These are phyloP conservation scores for Zoroaster sp. DNA, from an alignment of 53 echinoderm and acorn worm species.

Conservation along the genomic window DNA sequence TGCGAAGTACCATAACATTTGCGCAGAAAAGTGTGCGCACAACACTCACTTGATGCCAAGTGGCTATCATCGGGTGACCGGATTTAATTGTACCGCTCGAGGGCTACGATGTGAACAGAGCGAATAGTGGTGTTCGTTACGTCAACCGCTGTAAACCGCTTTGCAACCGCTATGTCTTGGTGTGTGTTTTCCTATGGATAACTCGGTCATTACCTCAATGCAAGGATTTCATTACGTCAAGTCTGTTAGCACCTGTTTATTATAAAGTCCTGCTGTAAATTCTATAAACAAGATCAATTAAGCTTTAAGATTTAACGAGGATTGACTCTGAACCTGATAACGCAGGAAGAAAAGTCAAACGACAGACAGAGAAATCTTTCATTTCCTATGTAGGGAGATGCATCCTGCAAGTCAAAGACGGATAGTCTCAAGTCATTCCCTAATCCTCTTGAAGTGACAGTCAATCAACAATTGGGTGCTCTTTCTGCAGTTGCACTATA, in stretches of 20 bases:
- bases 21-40: too few relatives aligned
- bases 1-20: too few relatives aligned
- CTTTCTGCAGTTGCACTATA: not conserved
- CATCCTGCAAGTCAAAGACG: not conserved
- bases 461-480: constrained; percentile 9
- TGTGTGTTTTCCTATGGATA: not conserved
- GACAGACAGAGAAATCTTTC: constrained; percentile 9
- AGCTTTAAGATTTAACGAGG: not conserved
- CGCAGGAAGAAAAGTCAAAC: not conserved
- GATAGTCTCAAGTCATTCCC: not conserved
- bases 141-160: too few relatives aligned
- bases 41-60: too few relatives aligned
- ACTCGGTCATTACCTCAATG: not conserved
- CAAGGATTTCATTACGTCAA: not conserved
- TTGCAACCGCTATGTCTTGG: not conserved
- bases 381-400: constrained; percentile 7
- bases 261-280: not conserved
- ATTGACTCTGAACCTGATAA: not conserved
- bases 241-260: not conserved
- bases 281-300: constrained; percentile 25
- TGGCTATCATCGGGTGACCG: too few relatives aligned
- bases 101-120: too few relatives aligned
- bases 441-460: not conserved
- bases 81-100: too few relatives aligned
- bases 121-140: too few relatives aligned